phyloP scores from a whole-genome alignment of 2,888 invertebrate species.

The Morpho helenor region DNA sequence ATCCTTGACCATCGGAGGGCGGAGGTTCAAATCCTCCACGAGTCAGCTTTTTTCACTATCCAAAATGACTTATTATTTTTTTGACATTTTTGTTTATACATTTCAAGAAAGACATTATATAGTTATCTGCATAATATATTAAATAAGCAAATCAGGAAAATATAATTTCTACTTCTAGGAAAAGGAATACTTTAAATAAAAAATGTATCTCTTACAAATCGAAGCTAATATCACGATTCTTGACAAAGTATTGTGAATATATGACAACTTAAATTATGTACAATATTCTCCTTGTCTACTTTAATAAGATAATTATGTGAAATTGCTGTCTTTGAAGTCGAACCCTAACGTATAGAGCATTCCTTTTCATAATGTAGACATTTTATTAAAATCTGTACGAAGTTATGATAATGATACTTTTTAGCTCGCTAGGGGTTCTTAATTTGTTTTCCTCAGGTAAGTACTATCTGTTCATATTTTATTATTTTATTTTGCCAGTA shows the following conservation, averaged over 20 bases:
- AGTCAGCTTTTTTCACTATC: slow-evolving; percentile 21
- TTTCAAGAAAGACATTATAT: too few species aligned
- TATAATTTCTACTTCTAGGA: too few species aligned
- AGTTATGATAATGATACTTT: neutral
- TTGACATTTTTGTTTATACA: too few species aligned
- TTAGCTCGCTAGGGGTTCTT: too few species aligned
- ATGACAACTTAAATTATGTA: slow-evolving; percentile 1
- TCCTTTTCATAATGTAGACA: slow-evolving; percentile 5
- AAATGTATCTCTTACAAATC: neutral
- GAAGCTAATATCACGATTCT: slow-evolving; percentile 12
- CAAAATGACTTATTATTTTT: too few species aligned
- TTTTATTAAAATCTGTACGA: slow-evolving; percentile 1
- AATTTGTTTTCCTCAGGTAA: too few species aligned
- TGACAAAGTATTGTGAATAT: slow-evolving; percentile 16
- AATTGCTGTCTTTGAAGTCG: slow-evolving; percentile 20
- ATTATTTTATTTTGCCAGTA: too few species aligned
- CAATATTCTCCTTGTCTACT: slow-evolving; percentile 32
- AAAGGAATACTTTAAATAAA: neutral
- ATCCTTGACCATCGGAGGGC: slow-evolving; percentile 36
- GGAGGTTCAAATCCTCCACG: slow-evolving; percentile 43
- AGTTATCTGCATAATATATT: too few species aligned
- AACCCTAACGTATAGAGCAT: slow-evolving; percentile 1
- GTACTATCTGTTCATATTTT: too few species aligned
- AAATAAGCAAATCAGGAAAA: too few species aligned
- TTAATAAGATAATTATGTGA: slow-evolving; percentile 36